phyloP scores from a whole-genome alignment of 2,797 vertebrate species.

The Chrosomus eos region DNA sequence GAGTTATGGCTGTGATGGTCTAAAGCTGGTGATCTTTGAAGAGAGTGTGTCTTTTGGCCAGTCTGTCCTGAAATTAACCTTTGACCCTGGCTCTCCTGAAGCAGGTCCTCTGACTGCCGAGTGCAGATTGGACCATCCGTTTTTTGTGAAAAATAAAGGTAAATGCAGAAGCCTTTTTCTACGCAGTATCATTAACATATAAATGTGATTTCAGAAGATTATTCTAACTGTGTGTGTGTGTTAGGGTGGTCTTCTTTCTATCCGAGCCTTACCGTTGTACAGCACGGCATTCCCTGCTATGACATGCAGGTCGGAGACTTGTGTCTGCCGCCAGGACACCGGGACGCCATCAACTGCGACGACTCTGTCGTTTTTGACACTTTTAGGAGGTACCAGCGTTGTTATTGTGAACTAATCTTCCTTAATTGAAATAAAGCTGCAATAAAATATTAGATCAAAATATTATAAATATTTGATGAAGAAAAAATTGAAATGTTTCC shows the following conservation, averaged over 20 bases:
- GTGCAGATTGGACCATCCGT: slow-evolving; percentile 95
- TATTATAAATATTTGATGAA: background rate
- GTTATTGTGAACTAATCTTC: background rate
- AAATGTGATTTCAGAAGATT: background rate
- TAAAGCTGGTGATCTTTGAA: slow-evolving; percentile 92
- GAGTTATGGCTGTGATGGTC: slow-evolving; percentile 91
- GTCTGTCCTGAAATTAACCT: slow-evolving; percentile 94
- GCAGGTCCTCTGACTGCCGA: slow-evolving; percentile 90
- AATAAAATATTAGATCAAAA: background rate
- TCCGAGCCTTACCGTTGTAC: slow-evolving; percentile 98
- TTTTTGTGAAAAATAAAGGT: slow-evolving; percentile 99
- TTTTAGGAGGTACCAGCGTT: slow-evolving; percentile 91
- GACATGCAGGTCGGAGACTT: slow-evolving; percentile 95
- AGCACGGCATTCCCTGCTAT: slow-evolving; percentile 98
- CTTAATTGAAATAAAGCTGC: background rate
- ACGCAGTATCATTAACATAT: background rate
- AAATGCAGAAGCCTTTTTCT: slow-evolving; percentile 2
- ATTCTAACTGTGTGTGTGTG: background rate
- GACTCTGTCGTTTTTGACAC: slow-evolving; percentile 99
- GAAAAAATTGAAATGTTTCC: background rate
- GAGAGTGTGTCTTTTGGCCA: slow-evolving; percentile 93
- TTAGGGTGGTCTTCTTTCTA: slow-evolving; percentile 99
- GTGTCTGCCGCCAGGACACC: slow-evolving; percentile 98
- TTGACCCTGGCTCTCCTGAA: slow-evolving; percentile 93
- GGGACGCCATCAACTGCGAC: slow-evolving; percentile 98